Conservation (phyloP, 2,113 vertebrate species). For the Sebastes schlegelii region DNA sequence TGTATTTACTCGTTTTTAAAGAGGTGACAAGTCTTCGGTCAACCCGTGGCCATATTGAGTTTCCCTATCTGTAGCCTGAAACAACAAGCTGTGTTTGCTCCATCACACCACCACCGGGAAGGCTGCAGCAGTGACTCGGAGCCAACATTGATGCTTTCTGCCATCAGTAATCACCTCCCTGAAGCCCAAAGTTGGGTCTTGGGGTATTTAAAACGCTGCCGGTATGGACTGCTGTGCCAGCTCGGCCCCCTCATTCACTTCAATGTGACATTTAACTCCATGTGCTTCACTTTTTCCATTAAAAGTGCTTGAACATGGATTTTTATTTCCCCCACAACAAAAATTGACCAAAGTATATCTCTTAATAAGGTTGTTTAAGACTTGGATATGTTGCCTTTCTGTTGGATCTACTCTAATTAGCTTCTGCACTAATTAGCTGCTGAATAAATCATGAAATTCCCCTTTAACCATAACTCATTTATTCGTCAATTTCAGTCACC, state of each 20-base stretch:
- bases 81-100: slow-evolving; percentile 48
- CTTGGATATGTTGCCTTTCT: not conserved
- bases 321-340: not conserved
- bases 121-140: slow-evolving; percentile 21
- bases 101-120: slow-evolving; percentile 14
- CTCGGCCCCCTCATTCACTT: slow-evolving; percentile 22
- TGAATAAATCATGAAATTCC: not conserved
- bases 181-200: slow-evolving; percentile 16
- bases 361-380: not conserved
- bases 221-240: slow-evolving; percentile 22
- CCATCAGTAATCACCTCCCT: slow-evolving; percentile 46
- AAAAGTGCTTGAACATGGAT: not conserved
- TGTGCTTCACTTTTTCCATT: slow-evolving; percentile 18
- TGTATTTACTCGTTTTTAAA: slow-evolving; percentile 72
- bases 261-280: slow-evolving; percentile 38
- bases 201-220: slow-evolving; percentile 34
- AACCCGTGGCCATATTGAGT: slow-evolving; percentile 52
- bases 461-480: not conserved
- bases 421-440: slow-evolving; percentile 2
- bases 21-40: slow-evolving; percentile 72
- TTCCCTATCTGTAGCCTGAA: slow-evolving; percentile 53
- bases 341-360: not conserved
- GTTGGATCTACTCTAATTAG: not conserved
- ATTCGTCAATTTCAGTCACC: not conserved
- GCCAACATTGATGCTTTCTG: slow-evolving; percentile 43